phyloP scores from a whole-genome alignment of 2,888 invertebrate species.

The Ennomos fuscantarius region DNA sequence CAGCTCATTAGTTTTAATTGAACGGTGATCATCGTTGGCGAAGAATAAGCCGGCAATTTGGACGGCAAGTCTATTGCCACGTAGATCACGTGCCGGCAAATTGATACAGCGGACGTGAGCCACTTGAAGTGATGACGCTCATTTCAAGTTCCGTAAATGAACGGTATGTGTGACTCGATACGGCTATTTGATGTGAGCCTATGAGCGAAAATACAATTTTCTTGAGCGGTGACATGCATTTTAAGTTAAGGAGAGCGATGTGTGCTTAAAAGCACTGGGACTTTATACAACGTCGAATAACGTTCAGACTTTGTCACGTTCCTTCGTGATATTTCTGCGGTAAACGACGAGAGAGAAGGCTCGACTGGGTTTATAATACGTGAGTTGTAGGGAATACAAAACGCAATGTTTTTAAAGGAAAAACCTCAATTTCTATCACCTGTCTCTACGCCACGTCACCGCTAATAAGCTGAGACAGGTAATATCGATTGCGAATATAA shows the following conservation, averaged over 20 bases:
- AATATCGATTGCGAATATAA: no score
- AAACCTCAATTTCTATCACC: no score
- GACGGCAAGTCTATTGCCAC: conserved; percentile 52
- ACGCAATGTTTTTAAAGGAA: no score
- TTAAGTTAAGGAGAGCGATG: neutral
- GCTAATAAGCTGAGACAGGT: no score
- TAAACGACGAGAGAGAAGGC: no score
- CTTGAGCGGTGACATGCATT: neutral
- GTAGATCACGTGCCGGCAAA: conserved; percentile 67
- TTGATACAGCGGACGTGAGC: conserved; percentile 71
- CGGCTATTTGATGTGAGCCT: conserved; percentile 6
- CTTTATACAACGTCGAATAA: no score
- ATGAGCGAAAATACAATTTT: conserved; percentile 1
- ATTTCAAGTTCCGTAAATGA: conserved; percentile 56
- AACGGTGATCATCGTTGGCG: conserved; percentile 55
- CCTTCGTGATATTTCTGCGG: no score
- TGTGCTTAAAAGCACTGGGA: neutral
- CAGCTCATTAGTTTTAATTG: conserved; percentile 60
- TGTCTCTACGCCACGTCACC: no score
- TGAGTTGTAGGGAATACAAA: no score
- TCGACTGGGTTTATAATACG: no score
- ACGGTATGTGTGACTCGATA: conserved; percentile 29
- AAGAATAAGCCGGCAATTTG: conserved; percentile 61
- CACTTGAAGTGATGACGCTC: conserved; percentile 67
- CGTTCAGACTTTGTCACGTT: no score